These are phyloP conservation scores for Greenwoodochromis staneri DNA, from an alignment of 2,113 vertebrate genomes.

Conservation along the genomic window DNA sequence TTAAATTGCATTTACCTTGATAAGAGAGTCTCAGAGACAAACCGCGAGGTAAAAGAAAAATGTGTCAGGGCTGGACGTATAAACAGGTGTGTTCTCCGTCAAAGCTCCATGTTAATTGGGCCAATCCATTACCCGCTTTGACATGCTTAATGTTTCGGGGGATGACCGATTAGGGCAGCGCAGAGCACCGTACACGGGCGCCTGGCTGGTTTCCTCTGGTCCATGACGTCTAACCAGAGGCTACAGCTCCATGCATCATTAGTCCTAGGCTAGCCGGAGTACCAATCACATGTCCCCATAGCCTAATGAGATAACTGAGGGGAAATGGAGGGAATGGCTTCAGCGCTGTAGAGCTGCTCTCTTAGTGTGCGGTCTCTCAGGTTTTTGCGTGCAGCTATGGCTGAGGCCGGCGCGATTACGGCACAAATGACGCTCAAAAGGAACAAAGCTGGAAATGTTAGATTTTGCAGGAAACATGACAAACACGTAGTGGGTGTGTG, in stretches of 20 bases:
- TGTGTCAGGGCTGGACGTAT: background rate
- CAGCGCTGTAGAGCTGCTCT: background rate
- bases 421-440: slow-evolving; percentile 20
- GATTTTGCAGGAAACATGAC: background rate
- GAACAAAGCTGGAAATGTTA: background rate
- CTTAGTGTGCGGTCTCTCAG: background rate
- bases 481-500: background rate
- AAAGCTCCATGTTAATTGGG: slow-evolving; percentile 38
- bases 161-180: slow-evolving; percentile 51
- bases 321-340: slow-evolving; percentile 32
- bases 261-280: slow-evolving; percentile 32
- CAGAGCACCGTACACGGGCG: background rate
- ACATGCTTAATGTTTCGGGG: slow-evolving; percentile 48
- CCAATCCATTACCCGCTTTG: slow-evolving; percentile 46
- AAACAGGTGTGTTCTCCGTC: slow-evolving; percentile 49
- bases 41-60: slow-evolving; percentile 1
- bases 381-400: slow-evolving; percentile 8
- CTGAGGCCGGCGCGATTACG: slow-evolving; percentile 17
- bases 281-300: slow-evolving; percentile 41
- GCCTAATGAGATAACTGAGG: slow-evolving; percentile 34
- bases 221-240: slow-evolving; percentile 53
- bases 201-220: slow-evolving; percentile 25
- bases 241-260: slow-evolving; percentile 50
- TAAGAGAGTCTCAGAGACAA: slow-evolving; percentile 11
- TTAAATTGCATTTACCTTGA: slow-evolving; percentile 40